phyloP scores from a whole-genome alignment of 2,888 invertebrate species.

The Plagiodera versicolora region DNA sequence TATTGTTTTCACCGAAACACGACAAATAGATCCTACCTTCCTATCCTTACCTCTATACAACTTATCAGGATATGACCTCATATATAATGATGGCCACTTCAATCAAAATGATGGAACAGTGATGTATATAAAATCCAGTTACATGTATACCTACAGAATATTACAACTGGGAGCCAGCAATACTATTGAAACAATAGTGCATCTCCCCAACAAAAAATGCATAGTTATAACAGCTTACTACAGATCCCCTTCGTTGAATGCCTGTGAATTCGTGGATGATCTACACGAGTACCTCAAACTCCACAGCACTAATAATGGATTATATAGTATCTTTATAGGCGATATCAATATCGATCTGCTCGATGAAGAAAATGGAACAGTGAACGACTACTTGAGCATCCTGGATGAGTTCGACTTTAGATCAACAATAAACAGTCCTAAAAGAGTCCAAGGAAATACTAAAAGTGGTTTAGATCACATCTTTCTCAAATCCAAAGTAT shows the following conservation, averaged over 20 bases:
- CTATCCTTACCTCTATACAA: neutral
- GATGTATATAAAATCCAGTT: neutral
- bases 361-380: neutral
- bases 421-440: neutral
- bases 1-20: neutral
- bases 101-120: slow-evolving; percentile 4
- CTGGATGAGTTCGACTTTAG: slow-evolving; percentile 2
- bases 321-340: neutral
- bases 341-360: slow-evolving; percentile 1
- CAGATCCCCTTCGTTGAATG: slow-evolving; percentile 1
- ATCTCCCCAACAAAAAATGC: slow-evolving; percentile 6
- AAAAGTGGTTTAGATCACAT: neutral
- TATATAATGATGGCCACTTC: neutral
- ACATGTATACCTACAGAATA: slow-evolving; percentile 3
- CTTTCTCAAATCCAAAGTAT: too few species aligned
- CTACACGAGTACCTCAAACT: neutral
- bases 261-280: neutral
- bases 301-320: neutral
- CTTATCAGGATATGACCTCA: neutral
- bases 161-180: slow-evolving; percentile 1
- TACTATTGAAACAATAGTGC: neutral
- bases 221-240: slow-evolving; percentile 1
- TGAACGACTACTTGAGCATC: neutral
- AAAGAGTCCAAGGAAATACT: neutral
- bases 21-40: too few species aligned